Conservation (phyloP, 2,797 vertebrate genomes). For the Artibeus jamaicensis region DNA sequence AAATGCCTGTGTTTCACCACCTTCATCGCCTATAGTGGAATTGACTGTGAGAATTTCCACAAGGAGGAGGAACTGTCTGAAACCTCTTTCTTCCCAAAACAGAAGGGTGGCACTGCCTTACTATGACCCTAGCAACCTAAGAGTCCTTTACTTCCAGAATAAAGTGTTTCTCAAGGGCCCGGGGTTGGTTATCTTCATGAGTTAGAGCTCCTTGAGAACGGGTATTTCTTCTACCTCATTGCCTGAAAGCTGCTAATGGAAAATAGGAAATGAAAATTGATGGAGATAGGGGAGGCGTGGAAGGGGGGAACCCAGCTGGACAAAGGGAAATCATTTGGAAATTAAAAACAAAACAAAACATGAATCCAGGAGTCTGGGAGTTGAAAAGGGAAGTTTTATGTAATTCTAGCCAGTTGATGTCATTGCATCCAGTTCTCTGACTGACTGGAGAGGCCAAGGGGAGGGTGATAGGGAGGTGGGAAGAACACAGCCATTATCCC, state of each 20-base stretch:
- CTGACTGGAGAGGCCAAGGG: background rate
- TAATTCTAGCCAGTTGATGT: constrained; percentile 69
- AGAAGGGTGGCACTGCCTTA: background rate
- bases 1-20: background rate
- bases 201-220: background rate
- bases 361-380: constrained; percentile 53
- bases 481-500: background rate
- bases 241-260: constrained; percentile 7
- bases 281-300: background rate
- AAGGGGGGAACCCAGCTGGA: background rate
- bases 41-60: background rate
- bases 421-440: constrained; percentile 34
- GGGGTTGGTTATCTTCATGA: background rate
- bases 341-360: constrained; percentile 66
- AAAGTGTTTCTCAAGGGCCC: background rate
- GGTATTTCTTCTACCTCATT: background rate
- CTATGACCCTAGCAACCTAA: background rate
- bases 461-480: background rate
- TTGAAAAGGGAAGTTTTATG: constrained; percentile 70
- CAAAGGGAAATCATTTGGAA: constrained; percentile 60
- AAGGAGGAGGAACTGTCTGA: background rate
- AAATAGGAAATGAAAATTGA: constrained; percentile 46
- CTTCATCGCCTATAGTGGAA: background rate
- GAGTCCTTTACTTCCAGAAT: background rate
- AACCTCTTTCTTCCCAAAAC: background rate